Conservation (phyloP, 2,113 vertebrate genomes). For the Apeltes quadracus region DNA sequence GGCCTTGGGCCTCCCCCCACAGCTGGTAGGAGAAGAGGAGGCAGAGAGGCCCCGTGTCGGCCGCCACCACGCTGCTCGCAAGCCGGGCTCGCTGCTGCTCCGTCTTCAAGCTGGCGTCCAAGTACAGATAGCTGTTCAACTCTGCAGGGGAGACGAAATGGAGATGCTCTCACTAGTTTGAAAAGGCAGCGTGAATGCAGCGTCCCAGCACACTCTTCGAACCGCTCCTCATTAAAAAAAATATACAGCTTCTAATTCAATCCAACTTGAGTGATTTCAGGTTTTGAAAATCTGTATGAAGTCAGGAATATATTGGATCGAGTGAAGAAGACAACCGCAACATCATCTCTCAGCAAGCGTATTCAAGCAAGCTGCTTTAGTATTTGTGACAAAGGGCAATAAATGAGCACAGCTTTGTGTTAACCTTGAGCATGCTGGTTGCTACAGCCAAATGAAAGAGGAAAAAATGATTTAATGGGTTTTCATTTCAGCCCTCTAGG, state of each 20-base stretch:
- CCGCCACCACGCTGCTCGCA: slow-evolving; percentile 85
- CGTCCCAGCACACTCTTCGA: not conserved
- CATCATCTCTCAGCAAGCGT: not conserved
- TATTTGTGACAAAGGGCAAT: slow-evolving; percentile 5
- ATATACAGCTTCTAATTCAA: not conserved
- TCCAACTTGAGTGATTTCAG: not conserved
- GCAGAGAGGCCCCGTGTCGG: slow-evolving; percentile 88
- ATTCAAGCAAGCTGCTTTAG: slow-evolving; percentile 1
- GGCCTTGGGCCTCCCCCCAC: slow-evolving; percentile 84
- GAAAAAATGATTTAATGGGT: slow-evolving; percentile 44
- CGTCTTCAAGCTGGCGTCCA: slow-evolving; percentile 85
- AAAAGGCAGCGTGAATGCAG: not conserved
- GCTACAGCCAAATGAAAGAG: slow-evolving; percentile 29
- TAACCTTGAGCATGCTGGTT: slow-evolving; percentile 46
- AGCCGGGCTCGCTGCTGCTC: slow-evolving; percentile 87
- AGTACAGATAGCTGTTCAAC: slow-evolving; percentile 85
- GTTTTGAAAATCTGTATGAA: slow-evolving; percentile 1
- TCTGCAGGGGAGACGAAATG: slow-evolving; percentile 68
- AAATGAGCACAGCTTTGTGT: slow-evolving; percentile 43
- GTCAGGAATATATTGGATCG: not conserved
- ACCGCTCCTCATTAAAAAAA: not conserved
- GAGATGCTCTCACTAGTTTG: not conserved
- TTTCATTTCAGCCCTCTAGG: slow-evolving; percentile 39
- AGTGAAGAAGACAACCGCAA: not conserved
- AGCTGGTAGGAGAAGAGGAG: slow-evolving; percentile 93